Base-by-base conservation (phyloP, 2,888 invertebrate species). In the Vanessa cardui region DNA sequence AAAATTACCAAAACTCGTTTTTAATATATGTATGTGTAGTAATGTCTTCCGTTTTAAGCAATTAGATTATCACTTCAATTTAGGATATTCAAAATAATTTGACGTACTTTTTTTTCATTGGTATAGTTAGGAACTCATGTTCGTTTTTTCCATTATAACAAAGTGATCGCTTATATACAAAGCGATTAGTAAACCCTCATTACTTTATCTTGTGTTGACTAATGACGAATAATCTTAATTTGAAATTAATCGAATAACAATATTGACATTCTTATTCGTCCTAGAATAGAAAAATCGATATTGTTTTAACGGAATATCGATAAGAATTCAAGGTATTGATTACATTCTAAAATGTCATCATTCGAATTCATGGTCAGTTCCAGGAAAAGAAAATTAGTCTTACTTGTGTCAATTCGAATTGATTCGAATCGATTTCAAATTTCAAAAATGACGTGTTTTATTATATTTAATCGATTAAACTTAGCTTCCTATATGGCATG, bases 161-260 rank as follows among this genome's bases (percentile, higher is more conserved):
- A 26, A 31, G 15, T 31, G 31, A 31, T 21, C 12, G 20, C 18
- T 49, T 49, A 18, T 49, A 20, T 31, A 26, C 18, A 33, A 56
- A 56, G n/a, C 31, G 18, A 56, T 56, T 18, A 56, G 33, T 56
- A 2, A 39, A 4, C 21, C 16, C 33, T 39, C 33, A 56, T 39
- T 39, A 56, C 39, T 6, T 56, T 56, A 56, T 56, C 9, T 39
- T 8, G 33, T 56, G 16, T n/a, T n/a, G 31, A 56, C 18, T 39
- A 56, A 26, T 39, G 33, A 39, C 56, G 39, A 56, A 39, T 18
- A 39, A 49, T 26, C 58, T 52, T 69, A 66, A 73, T 70, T 45
- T 26, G 64, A 56, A 61, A 62, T 66, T 69, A 63, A 67, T 67
- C 52, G 62, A 60, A 33, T 26, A 31, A 54, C 52, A 18, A 18